Conservation (phyloP, 2,113 vertebrate genomes). For the Barnardius zonarius region DNA sequence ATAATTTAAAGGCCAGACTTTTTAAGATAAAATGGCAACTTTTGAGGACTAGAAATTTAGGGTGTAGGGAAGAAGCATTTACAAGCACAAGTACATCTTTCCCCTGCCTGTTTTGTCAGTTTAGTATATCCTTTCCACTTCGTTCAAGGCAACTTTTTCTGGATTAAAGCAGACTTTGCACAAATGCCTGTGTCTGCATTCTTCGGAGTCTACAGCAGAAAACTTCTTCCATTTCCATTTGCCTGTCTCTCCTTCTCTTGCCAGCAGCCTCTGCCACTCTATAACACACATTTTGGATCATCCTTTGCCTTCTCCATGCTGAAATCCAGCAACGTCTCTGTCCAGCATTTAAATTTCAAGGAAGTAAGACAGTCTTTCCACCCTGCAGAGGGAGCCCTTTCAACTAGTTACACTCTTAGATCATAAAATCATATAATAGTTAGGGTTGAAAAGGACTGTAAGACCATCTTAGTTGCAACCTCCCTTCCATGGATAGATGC, state of each 20-base stretch:
- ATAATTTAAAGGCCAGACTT: not conserved
- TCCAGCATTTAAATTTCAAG: not conserved
- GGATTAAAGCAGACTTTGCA: not conserved
- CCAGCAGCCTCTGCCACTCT: not conserved
- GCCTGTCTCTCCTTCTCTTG: not conserved
- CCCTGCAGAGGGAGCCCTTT: not conserved
- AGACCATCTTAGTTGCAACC: not conserved
- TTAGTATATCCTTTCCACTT: not conserved
- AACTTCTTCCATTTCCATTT: not conserved
- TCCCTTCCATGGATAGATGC: not conserved
- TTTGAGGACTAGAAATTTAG: not conserved
- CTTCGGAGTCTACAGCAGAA: not conserved
- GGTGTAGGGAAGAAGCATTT: not conserved
- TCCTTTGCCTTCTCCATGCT: not conserved
- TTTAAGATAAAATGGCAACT: not conserved
- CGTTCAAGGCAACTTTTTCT: not conserved
- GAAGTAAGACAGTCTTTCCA: not conserved
- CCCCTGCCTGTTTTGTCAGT: not conserved
- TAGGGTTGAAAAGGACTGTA: not conserved
- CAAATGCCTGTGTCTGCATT: not conserved
- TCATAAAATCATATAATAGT: not conserved
- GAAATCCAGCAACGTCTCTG: not conserved
- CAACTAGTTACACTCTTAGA: not conserved
- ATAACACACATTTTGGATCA: not conserved
- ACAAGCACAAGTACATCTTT: not conserved